Percentiles rank a stretch among this genome's conserved stretches.
phyloP scores from a whole-genome alignment of 2,113 vertebrate genomes.

The Leiothrix lutea region DNA sequence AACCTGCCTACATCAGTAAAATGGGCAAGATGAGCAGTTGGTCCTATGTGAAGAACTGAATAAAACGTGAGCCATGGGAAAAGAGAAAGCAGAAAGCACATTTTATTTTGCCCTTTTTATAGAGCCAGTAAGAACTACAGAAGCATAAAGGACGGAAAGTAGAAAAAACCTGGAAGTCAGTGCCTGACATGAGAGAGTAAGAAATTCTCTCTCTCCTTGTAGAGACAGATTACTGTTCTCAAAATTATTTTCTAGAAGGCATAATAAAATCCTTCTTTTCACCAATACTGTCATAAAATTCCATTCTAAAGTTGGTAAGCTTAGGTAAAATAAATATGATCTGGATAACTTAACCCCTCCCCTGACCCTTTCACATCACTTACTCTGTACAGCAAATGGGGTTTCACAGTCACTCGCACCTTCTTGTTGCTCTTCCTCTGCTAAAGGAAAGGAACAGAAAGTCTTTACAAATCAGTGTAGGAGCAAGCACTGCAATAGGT shows the following conservation, averaged over 20 bases:
- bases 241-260: background rate
- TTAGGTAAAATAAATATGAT: background rate
- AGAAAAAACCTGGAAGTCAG: background rate
- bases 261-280: background rate
- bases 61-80: background rate
- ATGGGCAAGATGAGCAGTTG: background rate
- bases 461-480: background rate
- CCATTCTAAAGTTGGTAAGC: background rate
- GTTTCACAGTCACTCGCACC: conserved; percentile 95
- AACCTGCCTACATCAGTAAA: background rate
- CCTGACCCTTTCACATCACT: conserved; percentile 40
- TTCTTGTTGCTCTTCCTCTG: conserved; percentile 91
- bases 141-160: background rate
- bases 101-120: background rate
- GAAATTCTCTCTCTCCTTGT: background rate
- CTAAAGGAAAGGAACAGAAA: conserved; percentile 65
- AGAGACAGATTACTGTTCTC: background rate
- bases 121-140: background rate
- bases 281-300: background rate
- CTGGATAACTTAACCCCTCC: background rate
- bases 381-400: conserved; percentile 93
- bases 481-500: background rate
- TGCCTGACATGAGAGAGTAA: background rate
- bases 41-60: background rate
- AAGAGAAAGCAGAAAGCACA: background rate